These are phyloP conservation scores for Pandemis heparana DNA, from an alignment of 2,888 invertebrate species.

Conservation along the genomic window DNA sequence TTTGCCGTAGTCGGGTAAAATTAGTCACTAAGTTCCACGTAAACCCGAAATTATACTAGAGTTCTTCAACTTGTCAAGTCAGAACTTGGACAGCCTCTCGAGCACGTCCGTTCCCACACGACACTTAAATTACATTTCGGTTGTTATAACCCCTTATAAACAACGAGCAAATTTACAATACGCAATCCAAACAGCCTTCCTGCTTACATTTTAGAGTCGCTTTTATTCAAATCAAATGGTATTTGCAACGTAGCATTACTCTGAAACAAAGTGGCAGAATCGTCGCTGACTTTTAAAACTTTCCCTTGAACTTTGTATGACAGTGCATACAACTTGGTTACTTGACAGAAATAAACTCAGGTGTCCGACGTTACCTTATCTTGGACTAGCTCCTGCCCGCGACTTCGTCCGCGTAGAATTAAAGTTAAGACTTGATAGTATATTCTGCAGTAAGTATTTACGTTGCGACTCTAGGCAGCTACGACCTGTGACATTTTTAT, in stretches of 20 bases:
- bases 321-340: slow-evolving; percentile 24
- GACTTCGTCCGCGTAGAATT: too few relatives aligned
- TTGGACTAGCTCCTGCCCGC: too few relatives aligned
- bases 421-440: too few relatives aligned
- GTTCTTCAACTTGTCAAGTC: not conserved
- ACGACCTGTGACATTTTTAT: too few relatives aligned
- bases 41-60: not conserved
- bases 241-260: not conserved
- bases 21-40: too few relatives aligned
- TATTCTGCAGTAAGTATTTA: too few relatives aligned
- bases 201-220: not conserved
- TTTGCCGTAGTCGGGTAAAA: too few relatives aligned
- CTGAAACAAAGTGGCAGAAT: slow-evolving; percentile 32
- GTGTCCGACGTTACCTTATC: not conserved
- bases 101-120: slow-evolving; percentile 12
- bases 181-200: not conserved
- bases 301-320: slow-evolving; percentile 9
- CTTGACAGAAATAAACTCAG: slow-evolving; percentile 16
- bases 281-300: slow-evolving; percentile 29
- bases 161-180: not conserved
- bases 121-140: slow-evolving; percentile 19
- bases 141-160: slow-evolving; percentile 2
- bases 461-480: too few relatives aligned
- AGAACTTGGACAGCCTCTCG: not conserved
- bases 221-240: not conserved